A percentile compares a stretch with the other conserved stretches of the same genome.
These are phyloP conservation scores for Drosophila pegasa DNA, from an alignment of 2,888 invertebrate species.

Conservation along the genomic window DNA sequence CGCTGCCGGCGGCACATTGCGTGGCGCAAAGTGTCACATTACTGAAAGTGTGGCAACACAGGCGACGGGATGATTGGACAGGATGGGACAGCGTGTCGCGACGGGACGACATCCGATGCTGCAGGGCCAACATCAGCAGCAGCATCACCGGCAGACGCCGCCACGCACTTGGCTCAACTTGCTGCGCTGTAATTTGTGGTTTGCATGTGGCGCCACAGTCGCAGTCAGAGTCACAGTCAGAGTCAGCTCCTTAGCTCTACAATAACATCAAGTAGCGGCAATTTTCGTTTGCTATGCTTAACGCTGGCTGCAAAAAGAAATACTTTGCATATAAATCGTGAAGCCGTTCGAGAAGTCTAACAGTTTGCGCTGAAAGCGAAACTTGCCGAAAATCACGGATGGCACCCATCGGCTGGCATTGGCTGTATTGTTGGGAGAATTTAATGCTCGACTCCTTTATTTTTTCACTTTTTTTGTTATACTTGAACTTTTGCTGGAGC, in stretches of 20 bases:
- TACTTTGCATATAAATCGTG: slow-evolving; percentile 47
- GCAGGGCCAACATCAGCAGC: slow-evolving; percentile 11
- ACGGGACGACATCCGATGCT: neutral
- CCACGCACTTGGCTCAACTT: slow-evolving; percentile 45
- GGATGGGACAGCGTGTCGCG: neutral
- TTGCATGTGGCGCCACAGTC: slow-evolving; percentile 45
- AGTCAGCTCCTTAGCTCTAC: neutral
- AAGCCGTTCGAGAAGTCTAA: slow-evolving; percentile 54
- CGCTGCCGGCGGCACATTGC: slow-evolving; percentile 52
- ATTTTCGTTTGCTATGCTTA: slow-evolving; percentile 31
- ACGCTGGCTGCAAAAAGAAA: slow-evolving; percentile 13
- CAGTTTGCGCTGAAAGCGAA: slow-evolving; percentile 42
- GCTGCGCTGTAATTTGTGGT: slow-evolving; percentile 61
- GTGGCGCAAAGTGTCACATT: slow-evolving; percentile 65
- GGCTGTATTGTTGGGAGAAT: slow-evolving; percentile 53
- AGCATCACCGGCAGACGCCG: slow-evolving; percentile 15
- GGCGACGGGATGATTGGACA: neutral
- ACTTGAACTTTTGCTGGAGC: slow-evolving; percentile 5
- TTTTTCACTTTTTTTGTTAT: slow-evolving; percentile 41
- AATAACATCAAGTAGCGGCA: slow-evolving; percentile 27
- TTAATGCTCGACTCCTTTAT: slow-evolving; percentile 41
- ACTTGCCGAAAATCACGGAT: neutral
- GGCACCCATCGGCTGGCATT: slow-evolving; percentile 2
- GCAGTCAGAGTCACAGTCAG: slow-evolving; percentile 3
- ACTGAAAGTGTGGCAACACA: slow-evolving; percentile 46